Base-by-base conservation (phyloP, 2,113 vertebrate species). In the Aspidoscelis tigris region DNA sequence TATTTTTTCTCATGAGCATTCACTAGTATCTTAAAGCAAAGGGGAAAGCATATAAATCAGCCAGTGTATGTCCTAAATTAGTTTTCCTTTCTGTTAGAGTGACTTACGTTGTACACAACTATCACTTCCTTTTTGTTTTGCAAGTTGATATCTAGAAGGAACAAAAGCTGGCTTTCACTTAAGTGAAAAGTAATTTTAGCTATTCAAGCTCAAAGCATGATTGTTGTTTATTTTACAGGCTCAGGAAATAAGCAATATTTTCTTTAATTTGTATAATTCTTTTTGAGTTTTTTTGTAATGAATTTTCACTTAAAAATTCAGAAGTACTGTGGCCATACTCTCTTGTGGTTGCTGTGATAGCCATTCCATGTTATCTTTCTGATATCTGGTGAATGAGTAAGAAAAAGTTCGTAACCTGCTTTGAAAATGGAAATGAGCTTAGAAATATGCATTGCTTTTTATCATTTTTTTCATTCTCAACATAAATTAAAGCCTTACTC, bases 151-250 rank as follows among this genome's bases (percentile, higher is more conserved):
- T 12, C 7, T 24, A 22, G 47, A 58, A 76, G 39, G 74, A 39
- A 84, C 74, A 84, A 84, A 69, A 70, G 44, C 20, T 77, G 50
- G 47, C 39, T 77, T 84, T 84, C 65, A 84, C 47, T 77, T 69
- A 77, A 76, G 44, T 76, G 65, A 72, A 73, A 82, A 75, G 43
- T 69, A 82, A 83, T 8, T 39, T 83, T 58, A 77, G 14, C 64
- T 75, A 78, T 11, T 84, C 47, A 11, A 69, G 33, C 39, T 70
- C 70, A 47, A 70, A 77, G 47, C 50, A 77, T 58, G 75, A 84
- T 77, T 77, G 74, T 33, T 83, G 33, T 83, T 77, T 84, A 58
- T 10, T 16, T 68, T 83, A 41, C 20, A 77, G 50, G 50, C 11
- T 70, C 65, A 84, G 64, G 65, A 84, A 77, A 24, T 84, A 22